These are phyloP conservation scores for Osmerus mordax DNA, from an alignment of 2,113 vertebrate species.

Conservation along the genomic window DNA sequence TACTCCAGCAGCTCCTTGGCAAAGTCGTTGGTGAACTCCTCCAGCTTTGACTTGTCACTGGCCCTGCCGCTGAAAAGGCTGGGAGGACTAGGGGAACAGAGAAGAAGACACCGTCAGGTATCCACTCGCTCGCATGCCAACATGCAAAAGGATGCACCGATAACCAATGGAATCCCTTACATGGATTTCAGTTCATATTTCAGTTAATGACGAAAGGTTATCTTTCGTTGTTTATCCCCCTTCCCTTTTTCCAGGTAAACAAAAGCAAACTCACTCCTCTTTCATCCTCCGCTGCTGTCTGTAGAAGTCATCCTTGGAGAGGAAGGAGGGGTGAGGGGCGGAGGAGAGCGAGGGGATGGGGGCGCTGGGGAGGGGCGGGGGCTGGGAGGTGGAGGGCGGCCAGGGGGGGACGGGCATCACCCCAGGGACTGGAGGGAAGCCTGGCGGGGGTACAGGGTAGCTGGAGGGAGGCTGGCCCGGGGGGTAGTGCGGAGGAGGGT, in stretches of 20 bases:
- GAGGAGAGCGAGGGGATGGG: constrained; percentile 73
- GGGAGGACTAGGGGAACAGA: constrained; percentile 26
- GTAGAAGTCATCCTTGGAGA: constrained; percentile 93
- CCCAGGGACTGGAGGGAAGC: constrained; percentile 79
- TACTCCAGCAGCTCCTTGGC: constrained; percentile 93
- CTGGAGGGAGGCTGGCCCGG: constrained; percentile 79
- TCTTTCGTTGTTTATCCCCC: too few species aligned
- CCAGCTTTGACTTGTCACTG: constrained; percentile 90
- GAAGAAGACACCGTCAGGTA: constrained; percentile 1
- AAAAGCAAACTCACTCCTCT: constrained; percentile 82
- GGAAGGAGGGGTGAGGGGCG: constrained; percentile 75
- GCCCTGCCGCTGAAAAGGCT: constrained; percentile 43
- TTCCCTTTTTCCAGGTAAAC: neutral
- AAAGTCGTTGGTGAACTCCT: constrained; percentile 92
- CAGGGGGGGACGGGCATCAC: constrained; percentile 78
- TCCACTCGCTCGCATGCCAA: too few species aligned
- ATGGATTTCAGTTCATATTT: too few species aligned
- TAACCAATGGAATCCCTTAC: too few species aligned
- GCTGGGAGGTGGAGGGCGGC: constrained; percentile 78
- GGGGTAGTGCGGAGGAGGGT: constrained; percentile 78
- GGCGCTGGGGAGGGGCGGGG: constrained; percentile 72
- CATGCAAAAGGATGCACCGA: too few species aligned
- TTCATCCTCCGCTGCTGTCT: constrained; percentile 82
- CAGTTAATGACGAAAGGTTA: too few species aligned
- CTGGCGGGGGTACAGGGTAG: constrained; percentile 84